Evolutionary conservation across 2,888 invertebrate genomes (phyloP), one percentile per base, ranked within the genome.

Genomic region (Nemapogon koenigi): DNA sequence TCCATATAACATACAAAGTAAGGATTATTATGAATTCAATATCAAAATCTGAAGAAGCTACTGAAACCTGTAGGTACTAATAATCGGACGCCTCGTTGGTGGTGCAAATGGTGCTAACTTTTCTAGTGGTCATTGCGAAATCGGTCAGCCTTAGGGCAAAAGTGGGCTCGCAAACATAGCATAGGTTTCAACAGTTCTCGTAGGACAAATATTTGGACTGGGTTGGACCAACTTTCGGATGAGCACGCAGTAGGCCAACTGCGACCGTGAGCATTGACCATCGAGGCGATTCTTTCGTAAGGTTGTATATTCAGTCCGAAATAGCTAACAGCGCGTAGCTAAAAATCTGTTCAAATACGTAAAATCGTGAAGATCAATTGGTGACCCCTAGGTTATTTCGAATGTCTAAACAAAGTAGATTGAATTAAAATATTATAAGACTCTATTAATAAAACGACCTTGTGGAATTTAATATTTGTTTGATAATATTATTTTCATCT

Each of bases 71-170:
- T n/a, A n/a, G n/a, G n/a, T n/a, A n/a, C n/a, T n/a, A n/a, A n/a
- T n/a, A n/a, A n/a, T n/a, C n/a, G n/a, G n/a, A n/a, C n/a, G n/a
- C n/a, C n/a, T n/a, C n/a, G n/a, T n/a, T n/a, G n/a, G n/a, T n/a
- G n/a, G 33, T 33, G 18, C 19, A 16, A 19, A 33, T 3, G 17
- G 13, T 33, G 33, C 19, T 33, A 33, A 33, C 19, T 33, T 33
- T 33, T 8, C 19, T 14, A 2, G 18, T 18, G 11, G 44, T 43
- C 50, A 46, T 49, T 51, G 52, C 52, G 51, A 55, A 45, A 52
- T 37, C 44, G 48, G 46, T 50, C 49, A 56, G 52, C 58, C 59
- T 57, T 51, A 55, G 52, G 45, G 43, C 47, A 30, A 45, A 33
- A 46, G 46, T 49, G 43, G 49, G 44, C 46, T 37, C 41, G 49